Evolutionary conservation across 2,888 invertebrate species (phyloP).

Genomic region (Xestia ashworthii): DNA sequence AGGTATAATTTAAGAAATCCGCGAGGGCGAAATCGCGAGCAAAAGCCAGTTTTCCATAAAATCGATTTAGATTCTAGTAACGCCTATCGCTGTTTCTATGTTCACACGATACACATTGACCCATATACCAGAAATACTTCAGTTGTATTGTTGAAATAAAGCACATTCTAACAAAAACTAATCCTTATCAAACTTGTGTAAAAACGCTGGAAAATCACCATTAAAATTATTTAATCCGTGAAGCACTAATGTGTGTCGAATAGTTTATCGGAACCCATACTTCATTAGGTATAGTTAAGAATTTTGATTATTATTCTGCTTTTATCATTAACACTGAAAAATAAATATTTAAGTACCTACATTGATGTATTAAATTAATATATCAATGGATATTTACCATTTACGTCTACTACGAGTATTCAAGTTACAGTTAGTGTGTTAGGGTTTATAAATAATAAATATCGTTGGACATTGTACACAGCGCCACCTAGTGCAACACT

Average conservation of each 20-base stretch:
- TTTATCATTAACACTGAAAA: no score
- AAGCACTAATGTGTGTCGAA: slow-evolving; percentile 17
- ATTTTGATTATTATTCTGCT: background rate
- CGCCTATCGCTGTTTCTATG: slow-evolving; percentile 25
- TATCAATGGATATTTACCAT: no score
- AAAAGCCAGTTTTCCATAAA: background rate
- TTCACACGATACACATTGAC: slow-evolving; percentile 36
- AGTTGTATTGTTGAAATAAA: slow-evolving; percentile 32
- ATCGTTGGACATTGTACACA: no score
- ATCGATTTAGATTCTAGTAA: slow-evolving; percentile 20
- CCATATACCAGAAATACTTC: slow-evolving; percentile 19
- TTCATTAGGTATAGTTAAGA: background rate
- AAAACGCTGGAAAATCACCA: slow-evolving; percentile 37
- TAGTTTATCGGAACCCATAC: background rate
- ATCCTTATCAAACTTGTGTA: slow-evolving; percentile 46
- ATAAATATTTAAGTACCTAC: no score
- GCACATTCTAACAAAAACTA: slow-evolving; percentile 26
- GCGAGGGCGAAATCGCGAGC: background rate
- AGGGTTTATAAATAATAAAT: no score
- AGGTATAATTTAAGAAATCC: background rate
- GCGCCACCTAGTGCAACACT: no score
- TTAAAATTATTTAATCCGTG: slow-evolving; percentile 25
- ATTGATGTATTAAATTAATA: no score
- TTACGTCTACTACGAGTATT: no score
- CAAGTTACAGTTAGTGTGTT: no score